Evolutionary conservation across 2,113 vertebrate genomes (phyloP), one percentile per base, ranked within the genome.

Genomic region (Gymnobelideus leadbeateri): DNA sequence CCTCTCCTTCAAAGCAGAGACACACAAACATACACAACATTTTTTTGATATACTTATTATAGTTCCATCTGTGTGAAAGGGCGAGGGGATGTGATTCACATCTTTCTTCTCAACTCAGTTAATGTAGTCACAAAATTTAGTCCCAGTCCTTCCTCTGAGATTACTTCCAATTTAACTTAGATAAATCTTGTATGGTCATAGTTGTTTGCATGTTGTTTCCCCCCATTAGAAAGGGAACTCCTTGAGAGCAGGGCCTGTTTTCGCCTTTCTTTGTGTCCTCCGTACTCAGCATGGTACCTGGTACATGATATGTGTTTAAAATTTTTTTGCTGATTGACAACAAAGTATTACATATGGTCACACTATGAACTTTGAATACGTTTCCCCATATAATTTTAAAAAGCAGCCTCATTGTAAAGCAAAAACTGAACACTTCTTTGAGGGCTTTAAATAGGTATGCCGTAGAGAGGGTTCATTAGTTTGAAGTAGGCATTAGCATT

Each of bases 11-110:
- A 89, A 84, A 49, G 8, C 51, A 51, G 89, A 46, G 23, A 90
- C 31, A 53, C 3, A 2, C 23, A 25, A 4, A 47, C 24, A 43
- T 90, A 19, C 51, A 37, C 57, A 37, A 90, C 31, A 89, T 54
- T 61, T 94, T 90, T 53, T 49, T 91, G 47, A 37, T 43, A 84
- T 84, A 43, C 51, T 93, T 61, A 93, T 91, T 93, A 50, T 93
- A 77, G 61, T 55, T 95, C 77, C 49, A 96, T 37, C 51, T 77
- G 95, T 93, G 68, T 84, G 68, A 84, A 21, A 84, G n/a, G 37
- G 14, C 19, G n/a, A 84, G n/a, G 68, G 68, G 7, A 84, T 43
- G n/a, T 84, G n/a, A 43, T 84, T 43, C 43, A 19, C 7, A 84
- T 84, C 19, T 7, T 84, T 23, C 68, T 9, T 77, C 37, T 84